Conservation (phyloP, 2,113 vertebrate species). For the Salvelinus sp. region DNA sequence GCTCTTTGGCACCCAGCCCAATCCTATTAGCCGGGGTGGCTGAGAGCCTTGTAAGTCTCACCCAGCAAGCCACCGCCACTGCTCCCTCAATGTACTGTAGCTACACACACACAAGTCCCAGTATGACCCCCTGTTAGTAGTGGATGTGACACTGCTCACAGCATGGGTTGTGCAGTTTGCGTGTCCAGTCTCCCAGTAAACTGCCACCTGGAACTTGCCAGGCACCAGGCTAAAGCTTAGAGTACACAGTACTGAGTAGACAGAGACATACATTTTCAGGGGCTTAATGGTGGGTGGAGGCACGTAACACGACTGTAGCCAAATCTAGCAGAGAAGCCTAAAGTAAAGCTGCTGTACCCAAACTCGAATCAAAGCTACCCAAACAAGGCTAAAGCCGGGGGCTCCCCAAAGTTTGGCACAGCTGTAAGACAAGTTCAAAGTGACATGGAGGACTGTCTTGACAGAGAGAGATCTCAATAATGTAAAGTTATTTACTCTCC, state of each 20-base stretch:
- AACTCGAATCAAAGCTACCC: background rate
- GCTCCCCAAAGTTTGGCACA: background rate
- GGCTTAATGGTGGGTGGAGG: constrained; percentile 42
- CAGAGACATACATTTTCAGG: constrained; percentile 40
- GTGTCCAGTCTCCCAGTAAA: constrained; percentile 33
- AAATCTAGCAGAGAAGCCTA: constrained; percentile 22
- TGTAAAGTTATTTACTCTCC: too few species aligned
- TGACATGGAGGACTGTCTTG: too few species aligned
- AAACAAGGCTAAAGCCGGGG: background rate
- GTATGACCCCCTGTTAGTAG: too few species aligned
- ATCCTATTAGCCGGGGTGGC: background rate
- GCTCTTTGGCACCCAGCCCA: background rate
- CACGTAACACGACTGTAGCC: constrained; percentile 35
- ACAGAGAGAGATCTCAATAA: too few species aligned
- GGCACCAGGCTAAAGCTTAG: constrained; percentile 58
- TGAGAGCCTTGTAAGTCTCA: background rate
- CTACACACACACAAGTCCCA: background rate
- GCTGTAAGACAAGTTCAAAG: too few species aligned
- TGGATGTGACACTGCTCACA: background rate
- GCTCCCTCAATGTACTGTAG: background rate
- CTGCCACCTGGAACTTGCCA: constrained; percentile 51
- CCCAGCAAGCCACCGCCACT: background rate
- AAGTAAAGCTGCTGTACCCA: background rate
- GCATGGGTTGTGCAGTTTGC: constrained; percentile 31
- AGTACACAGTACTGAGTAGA: constrained; percentile 31